These are phyloP conservation scores for Clitarchus hookeri DNA, from an alignment of 2,888 invertebrate genomes.

Conservation along the genomic window DNA sequence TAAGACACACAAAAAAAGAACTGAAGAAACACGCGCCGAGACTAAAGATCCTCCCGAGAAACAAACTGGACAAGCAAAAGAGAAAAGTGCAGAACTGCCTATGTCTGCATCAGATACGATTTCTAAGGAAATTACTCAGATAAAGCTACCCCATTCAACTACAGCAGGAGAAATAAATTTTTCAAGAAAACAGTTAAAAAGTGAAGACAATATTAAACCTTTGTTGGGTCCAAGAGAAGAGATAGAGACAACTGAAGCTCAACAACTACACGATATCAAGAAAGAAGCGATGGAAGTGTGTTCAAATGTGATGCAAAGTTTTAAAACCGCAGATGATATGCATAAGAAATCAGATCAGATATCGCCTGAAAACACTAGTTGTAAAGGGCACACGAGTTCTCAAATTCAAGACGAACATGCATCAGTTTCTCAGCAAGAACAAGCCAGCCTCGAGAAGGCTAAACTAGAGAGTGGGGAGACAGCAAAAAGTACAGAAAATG, in stretches of 20 bases:
- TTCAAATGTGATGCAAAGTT: not conserved
- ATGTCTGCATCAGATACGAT: not conserved
- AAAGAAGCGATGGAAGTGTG: not conserved
- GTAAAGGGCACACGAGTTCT: not conserved
- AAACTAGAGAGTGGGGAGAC: not conserved
- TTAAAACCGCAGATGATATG: not conserved
- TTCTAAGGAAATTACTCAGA: not conserved
- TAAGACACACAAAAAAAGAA: not conserved
- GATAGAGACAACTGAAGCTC: not conserved
- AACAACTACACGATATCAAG: not conserved
- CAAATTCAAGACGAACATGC: not conserved
- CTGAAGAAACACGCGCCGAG: not conserved
- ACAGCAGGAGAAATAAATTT: not conserved
- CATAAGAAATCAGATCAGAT: not conserved
- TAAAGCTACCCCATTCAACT: not conserved
- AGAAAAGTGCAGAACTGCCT: not conserved
- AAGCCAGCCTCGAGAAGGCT: too few species aligned
- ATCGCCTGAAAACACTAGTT: not conserved
- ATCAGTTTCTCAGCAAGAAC: not conserved
- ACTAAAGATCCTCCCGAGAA: not conserved
- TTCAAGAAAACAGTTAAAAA: not conserved
- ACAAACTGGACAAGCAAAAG: not conserved
- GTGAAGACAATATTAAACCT: not conserved
- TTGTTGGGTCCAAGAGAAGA: not conserved
- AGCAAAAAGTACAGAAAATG: not conserved